A percentile compares a stretch with the other conserved stretches of the same genome.
Evolutionary conservation across 1,140 invertebrate species (phyloP).

Genomic region (Protaetia brevitarsis): DNA sequence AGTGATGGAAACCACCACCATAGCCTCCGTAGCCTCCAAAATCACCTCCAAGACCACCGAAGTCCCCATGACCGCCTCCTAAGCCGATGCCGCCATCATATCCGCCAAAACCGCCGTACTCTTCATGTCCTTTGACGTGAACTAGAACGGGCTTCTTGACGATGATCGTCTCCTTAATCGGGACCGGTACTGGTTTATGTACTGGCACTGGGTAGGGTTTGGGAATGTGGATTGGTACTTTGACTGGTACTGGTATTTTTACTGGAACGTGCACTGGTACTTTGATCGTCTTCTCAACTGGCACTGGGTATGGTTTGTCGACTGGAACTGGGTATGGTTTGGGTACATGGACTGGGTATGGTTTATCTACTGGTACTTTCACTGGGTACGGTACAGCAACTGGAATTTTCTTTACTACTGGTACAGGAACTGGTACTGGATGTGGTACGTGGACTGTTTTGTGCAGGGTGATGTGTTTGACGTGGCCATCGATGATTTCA

Average conservation of each 20-base stretch:
- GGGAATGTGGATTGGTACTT: constrained; percentile 50
- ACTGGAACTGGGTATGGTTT: constrained; percentile 38
- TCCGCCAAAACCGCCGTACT: constrained; percentile 34
- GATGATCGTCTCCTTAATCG: constrained; percentile 49
- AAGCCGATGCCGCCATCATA: neutral
- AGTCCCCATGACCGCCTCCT: constrained; percentile 12
- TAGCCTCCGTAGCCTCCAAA: constrained; percentile 17
- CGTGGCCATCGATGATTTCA: constrained; percentile 25
- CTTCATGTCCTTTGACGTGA: constrained; percentile 42
- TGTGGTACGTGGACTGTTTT: constrained; percentile 38
- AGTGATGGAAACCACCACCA: constrained; percentile 2
- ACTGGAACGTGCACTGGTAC: constrained; percentile 54
- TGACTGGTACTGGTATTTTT: constrained; percentile 55
- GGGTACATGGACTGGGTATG: constrained; percentile 50
- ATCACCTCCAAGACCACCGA: neutral
- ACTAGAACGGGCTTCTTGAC: constrained; percentile 62
- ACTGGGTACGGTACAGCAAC: constrained; percentile 36
- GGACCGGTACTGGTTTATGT: constrained; percentile 53
- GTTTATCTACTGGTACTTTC: constrained; percentile 48
- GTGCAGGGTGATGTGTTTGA: constrained; percentile 38
- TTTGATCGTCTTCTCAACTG: constrained; percentile 55
- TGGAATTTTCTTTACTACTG: constrained; percentile 42
- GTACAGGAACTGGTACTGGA: constrained; percentile 37
- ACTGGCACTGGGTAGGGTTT: constrained; percentile 59
- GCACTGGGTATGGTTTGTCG: constrained; percentile 54